These are phyloP conservation scores for Daptonema setosum DNA, from an alignment of 2,888 invertebrate species.

Conservation along the genomic window DNA sequence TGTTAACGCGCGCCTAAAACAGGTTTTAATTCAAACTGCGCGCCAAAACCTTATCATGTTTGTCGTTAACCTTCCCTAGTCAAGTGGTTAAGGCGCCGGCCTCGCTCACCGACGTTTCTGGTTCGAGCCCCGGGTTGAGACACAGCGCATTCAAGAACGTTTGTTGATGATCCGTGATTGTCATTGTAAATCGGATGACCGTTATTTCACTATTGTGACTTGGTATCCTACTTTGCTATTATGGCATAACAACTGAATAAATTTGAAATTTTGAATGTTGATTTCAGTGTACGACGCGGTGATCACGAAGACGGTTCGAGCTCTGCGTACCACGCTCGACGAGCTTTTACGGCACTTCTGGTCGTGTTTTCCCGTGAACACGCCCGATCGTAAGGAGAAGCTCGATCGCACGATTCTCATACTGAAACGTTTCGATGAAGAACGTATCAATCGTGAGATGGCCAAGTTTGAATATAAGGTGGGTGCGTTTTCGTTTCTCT, in stretches of 20 bases:
- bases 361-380: conserved; percentile 64
- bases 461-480: background rate
- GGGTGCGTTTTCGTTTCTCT: background rate
- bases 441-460: conserved; percentile 7
- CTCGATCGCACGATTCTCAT: conserved; percentile 16
- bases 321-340: conserved; percentile 60
- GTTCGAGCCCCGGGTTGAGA: too few species aligned
- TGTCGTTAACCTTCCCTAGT: background rate
- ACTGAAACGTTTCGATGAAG: conserved; percentile 13
- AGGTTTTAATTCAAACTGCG: too few species aligned
- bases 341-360: conserved; percentile 83
- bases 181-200: too few species aligned
- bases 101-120: background rate
- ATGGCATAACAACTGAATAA: too few species aligned
- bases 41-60: background rate
- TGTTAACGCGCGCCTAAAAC: too few species aligned
- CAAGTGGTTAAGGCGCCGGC: background rate
- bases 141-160: too few species aligned
- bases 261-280: background rate
- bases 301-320: conserved; percentile 35
- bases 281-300: background rate
- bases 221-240: too few species aligned
- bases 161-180: too few species aligned
- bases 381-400: conserved; percentile 48
- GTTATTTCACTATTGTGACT: too few species aligned